Evolutionary conservation across 2,797 vertebrate genomes (phyloP).

Genomic region (Delichon dasypus): DNA sequence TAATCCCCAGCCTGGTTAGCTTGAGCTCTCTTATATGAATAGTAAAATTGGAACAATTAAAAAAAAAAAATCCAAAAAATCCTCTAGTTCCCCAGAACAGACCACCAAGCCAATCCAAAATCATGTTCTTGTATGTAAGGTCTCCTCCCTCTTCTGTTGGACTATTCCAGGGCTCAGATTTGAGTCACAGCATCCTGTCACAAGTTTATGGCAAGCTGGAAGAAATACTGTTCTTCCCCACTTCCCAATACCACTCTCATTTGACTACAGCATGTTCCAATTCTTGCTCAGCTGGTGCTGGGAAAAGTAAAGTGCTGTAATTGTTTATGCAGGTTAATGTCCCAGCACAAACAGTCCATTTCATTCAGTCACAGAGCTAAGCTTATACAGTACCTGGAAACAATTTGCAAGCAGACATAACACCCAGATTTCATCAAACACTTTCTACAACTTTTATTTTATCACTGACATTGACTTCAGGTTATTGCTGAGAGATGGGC

Average conservation of each 20-base stretch:
- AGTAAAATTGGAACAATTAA: neutral
- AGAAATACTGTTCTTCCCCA: neutral
- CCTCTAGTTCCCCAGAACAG: neutral
- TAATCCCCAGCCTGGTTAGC: neutral
- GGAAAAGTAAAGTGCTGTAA: neutral
- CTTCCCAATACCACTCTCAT: neutral
- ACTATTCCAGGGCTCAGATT: neutral
- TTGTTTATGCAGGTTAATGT: neutral
- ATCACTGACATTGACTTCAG: neutral
- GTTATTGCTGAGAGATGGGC: neutral
- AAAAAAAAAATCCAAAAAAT: fast-evolving
- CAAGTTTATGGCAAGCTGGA: neutral
- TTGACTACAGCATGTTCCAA: neutral
- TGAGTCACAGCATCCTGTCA: neutral
- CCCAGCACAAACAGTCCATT: neutral
- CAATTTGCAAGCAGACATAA: neutral
- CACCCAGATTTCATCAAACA: neutral
- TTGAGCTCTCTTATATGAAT: neutral
- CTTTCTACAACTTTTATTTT: neutral
- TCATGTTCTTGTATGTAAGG: neutral
- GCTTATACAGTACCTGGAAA: neutral
- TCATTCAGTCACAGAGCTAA: neutral
- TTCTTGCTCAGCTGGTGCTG: neutral
- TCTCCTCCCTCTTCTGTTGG: neutral
- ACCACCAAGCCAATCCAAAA: neutral